Evolutionary conservation across 2,113 vertebrate species (phyloP), one percentile per base, ranked within the genome.

Genomic region (Saccopteryx leptura): DNA sequence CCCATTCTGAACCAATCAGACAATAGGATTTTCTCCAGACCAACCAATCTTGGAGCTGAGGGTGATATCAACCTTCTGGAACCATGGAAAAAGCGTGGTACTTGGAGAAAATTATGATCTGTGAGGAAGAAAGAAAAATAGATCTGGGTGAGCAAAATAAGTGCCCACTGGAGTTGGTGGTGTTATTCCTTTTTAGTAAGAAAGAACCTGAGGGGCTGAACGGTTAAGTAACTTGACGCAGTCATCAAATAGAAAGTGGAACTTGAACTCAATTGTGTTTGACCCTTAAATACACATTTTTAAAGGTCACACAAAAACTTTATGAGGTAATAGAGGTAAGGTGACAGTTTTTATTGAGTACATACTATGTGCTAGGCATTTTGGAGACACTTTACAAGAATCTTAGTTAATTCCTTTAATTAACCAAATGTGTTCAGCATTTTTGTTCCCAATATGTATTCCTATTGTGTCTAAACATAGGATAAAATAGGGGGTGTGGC

Each of bases 381-480:
- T 21, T 19, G 6, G 21, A 83, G 69, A 58, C 2, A 50, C 31
- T 69, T 79, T n/a, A 39, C 1, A 74, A 82, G 61, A 91, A 71
- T 46, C 18, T 46, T 87, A 68, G 46, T 81, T 69, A 72, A 91
- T 78, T 92, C 31, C 7, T 87, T 68, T 52, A 17, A 61, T 86
- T 7, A 79, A 65, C 4, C 26, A 23, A 9, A 15, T 3, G 60
- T 68, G 23, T 33, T 23, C 39, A n/a, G 31, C 7, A 65, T 74
- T 90, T 89, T 83, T 56, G 24, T 56, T 54, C 26, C 18, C 31
- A 31, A 58, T 56, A 10, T 72, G 46, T 24, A 28, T 48, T 58
- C 26, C 17, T 72, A 24, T 56, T n/a, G 52, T 65, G 26, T 31
- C 24, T 48, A 75, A 90, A 60, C 26, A 46, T 93, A 78, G 58